Conservation (phyloP, 2,113 vertebrate genomes). For the Spilogale gracilis region DNA sequence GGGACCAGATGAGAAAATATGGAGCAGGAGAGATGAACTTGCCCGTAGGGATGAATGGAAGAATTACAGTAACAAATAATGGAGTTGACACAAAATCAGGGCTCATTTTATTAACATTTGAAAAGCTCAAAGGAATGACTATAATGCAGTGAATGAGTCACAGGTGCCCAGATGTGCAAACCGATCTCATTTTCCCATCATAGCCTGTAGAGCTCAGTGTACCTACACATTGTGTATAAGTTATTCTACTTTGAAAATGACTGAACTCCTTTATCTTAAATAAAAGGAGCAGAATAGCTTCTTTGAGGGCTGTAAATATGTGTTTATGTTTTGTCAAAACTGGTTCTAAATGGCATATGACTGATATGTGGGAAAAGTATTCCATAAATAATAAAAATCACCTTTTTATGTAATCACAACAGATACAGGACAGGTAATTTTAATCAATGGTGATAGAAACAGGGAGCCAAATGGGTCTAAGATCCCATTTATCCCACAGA, state of each 20-base stretch:
- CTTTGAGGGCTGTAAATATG: background rate
- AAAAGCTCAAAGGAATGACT: background rate
- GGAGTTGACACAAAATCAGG: background rate
- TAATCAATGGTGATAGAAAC: background rate
- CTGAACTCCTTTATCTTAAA: background rate
- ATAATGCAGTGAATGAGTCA: background rate
- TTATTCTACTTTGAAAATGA: background rate
- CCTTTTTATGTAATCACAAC: background rate
- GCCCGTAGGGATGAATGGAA: background rate
- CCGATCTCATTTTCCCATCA: background rate
- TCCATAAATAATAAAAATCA: conserved; percentile 40
- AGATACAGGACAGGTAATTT: conserved; percentile 12
- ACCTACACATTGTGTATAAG: background rate
- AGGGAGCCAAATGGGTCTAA: background rate
- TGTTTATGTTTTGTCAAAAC: background rate
- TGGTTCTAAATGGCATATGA: background rate
- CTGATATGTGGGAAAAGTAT: background rate
- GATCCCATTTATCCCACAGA: background rate
- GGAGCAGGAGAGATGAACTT: background rate
- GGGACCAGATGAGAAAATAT: background rate
- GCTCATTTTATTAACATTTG: conserved; percentile 2
- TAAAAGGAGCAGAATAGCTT: background rate
- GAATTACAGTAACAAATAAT: background rate
- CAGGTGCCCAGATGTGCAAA: background rate
- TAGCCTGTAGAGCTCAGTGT: background rate